phyloP scores from a whole-genome alignment of 2,113 vertebrate genomes.

The Callionymus lyra region DNA sequence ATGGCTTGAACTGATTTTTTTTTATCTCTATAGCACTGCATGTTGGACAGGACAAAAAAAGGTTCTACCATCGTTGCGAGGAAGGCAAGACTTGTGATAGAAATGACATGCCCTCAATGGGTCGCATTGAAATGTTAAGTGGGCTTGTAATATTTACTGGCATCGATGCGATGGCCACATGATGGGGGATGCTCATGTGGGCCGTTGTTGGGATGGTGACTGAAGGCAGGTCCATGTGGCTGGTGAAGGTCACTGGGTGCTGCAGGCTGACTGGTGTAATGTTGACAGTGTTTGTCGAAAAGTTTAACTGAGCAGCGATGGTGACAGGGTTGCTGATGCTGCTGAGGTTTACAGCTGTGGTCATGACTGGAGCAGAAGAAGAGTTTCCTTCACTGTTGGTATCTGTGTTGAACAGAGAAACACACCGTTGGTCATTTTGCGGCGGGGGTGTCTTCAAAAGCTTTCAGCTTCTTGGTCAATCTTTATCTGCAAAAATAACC shows the following conservation, averaged over 20 bases:
- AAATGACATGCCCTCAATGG: conserved; percentile 96
- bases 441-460: no score
- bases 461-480: conserved; percentile 19
- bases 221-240: conserved; percentile 89
- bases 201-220: conserved; percentile 83
- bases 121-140: conserved; percentile 92
- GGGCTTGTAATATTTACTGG: conserved; percentile 87
- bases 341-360: conserved; percentile 54
- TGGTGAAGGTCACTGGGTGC: conserved; percentile 90
- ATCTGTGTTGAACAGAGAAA: conserved; percentile 65
- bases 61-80: conserved; percentile 86
- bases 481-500: conserved; percentile 31
- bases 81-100: conserved; percentile 95
- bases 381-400: conserved; percentile 89
- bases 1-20: no score
- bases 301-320: conserved; percentile 91
- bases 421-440: no score
- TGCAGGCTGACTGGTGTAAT: conserved; percentile 87
- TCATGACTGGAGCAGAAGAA: conserved; percentile 70
- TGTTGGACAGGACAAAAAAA: no score
- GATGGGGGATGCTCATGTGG: conserved; percentile 89
- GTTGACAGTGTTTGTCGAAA: conserved; percentile 91
- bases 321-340: conserved; percentile 76
- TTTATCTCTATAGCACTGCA: no score
- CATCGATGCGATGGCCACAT: conserved; percentile 91